Percentiles rank a stretch among this genome's conserved stretches.
phyloP scores from a whole-genome alignment of 2,113 vertebrate species.

The Oreochromis niloticus region DNA sequence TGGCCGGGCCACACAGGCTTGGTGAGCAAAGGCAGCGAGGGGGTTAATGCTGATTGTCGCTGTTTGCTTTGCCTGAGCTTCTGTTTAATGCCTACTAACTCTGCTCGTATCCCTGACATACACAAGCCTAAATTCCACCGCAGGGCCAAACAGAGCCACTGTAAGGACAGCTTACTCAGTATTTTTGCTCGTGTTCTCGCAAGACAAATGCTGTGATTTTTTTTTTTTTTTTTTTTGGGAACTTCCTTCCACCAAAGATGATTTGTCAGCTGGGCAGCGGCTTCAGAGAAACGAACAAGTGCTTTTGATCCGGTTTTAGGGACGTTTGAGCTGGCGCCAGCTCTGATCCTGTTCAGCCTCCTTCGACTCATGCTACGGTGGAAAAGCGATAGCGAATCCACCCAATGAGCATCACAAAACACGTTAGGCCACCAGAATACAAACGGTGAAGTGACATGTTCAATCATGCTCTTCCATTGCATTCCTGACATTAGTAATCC shows the following conservation, averaged over 20 bases:
- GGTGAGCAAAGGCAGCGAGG: background rate
- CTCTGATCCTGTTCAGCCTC: slow-evolving; percentile 13
- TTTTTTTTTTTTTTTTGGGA: background rate
- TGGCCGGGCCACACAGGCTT: background rate
- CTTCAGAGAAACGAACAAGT: background rate
- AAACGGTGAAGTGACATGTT: slow-evolving; percentile 16
- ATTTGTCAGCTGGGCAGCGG: slow-evolving; percentile 40
- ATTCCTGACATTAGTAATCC: slow-evolving; percentile 46
- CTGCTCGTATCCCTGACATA: slow-evolving; percentile 15
- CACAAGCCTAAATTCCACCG: slow-evolving; percentile 23
- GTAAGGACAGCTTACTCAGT: slow-evolving; percentile 18
- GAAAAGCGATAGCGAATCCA: background rate
- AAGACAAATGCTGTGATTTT: slow-evolving; percentile 9
- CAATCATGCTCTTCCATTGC: slow-evolving; percentile 29
- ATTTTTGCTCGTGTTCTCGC: background rate
- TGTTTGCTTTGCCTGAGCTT: slow-evolving; percentile 34
- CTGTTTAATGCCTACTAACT: slow-evolving; percentile 39
- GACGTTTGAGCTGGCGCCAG: background rate
- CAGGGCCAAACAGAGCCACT: background rate
- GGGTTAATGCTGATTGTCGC: slow-evolving; percentile 47
- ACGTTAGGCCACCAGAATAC: slow-evolving; percentile 2
- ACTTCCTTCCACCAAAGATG: slow-evolving; percentile 23
- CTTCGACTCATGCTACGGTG: background rate
- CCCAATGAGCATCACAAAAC: background rate
- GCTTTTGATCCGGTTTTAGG: slow-evolving; percentile 31